Evolutionary conservation across 2,797 vertebrate genomes (phyloP).

Genomic region (Nasua narica): DNA sequence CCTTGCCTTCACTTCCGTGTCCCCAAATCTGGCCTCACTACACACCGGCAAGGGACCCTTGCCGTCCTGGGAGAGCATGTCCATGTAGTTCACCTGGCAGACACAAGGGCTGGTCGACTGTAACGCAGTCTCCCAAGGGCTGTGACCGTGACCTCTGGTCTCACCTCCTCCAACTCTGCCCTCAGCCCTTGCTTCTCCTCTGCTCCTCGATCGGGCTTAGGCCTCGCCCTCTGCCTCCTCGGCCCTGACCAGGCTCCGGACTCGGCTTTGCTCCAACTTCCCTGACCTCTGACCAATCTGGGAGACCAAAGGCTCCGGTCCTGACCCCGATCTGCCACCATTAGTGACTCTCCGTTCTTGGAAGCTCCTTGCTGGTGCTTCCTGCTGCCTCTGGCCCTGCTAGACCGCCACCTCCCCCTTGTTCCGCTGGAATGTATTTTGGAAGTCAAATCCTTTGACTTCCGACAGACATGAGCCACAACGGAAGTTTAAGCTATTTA

Average conservation of each 20-base stretch:
- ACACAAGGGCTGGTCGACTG: neutral
- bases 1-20: neutral
- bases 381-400: neutral
- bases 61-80: neutral
- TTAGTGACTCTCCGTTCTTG: fast-evolving
- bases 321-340: neutral
- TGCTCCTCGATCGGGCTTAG: neutral
- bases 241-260: neutral
- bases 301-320: neutral
- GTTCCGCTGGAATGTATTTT: neutral
- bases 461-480: neutral
- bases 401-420: neutral
- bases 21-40: neutral
- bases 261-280: neutral
- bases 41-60: neutral
- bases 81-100: neutral
- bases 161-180: neutral
- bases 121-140: neutral
- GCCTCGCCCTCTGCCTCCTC: neutral
- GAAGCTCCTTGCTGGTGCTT: neutral
- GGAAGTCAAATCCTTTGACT: neutral
- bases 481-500: neutral
- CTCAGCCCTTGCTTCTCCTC: neutral
- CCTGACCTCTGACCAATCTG: neutral
- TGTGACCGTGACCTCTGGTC: neutral